These are phyloP conservation scores for Metellina segmentata DNA, from an alignment of 2,888 invertebrate genomes.

Conservation along the genomic window DNA sequence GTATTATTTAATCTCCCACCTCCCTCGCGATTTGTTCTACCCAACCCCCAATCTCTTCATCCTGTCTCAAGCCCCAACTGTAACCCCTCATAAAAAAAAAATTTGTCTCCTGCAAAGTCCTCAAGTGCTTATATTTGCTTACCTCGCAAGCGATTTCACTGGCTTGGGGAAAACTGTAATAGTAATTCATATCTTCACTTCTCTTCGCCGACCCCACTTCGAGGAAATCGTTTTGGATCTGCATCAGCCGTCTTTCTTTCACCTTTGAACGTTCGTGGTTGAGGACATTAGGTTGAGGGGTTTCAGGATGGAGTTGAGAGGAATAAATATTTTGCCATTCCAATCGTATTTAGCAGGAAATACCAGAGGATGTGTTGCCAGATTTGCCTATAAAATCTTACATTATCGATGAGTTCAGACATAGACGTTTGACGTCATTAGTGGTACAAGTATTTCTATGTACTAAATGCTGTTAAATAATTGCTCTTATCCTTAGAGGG, in stretches of 20 bases:
- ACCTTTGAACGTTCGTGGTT: background rate
- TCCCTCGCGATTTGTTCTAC: background rate
- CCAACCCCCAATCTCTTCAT: too few species aligned
- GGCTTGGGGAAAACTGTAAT: background rate
- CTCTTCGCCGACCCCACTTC: slow-evolving; percentile 30
- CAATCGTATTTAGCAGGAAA: slow-evolving; percentile 63
- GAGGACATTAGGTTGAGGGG: background rate
- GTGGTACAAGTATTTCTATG: too few species aligned
- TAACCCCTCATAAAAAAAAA: slow-evolving; percentile 46
- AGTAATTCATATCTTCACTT: slow-evolving; percentile 25
- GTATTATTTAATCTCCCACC: too few species aligned
- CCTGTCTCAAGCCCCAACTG: too few species aligned
- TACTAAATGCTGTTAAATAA: too few species aligned
- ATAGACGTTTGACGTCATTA: too few species aligned
- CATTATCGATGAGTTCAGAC: too few species aligned
- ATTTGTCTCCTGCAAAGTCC: slow-evolving; percentile 32
- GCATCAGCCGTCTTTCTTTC: background rate
- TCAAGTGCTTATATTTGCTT: slow-evolving; percentile 64
- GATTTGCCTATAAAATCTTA: slow-evolving; percentile 41
- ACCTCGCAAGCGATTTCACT: slow-evolving; percentile 27
- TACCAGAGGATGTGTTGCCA: slow-evolving; percentile 45
- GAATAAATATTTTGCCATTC: slow-evolving; percentile 57
- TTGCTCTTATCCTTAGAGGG: too few species aligned
- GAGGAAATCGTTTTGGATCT: slow-evolving; percentile 48
- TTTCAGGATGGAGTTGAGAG: background rate